These are phyloP conservation scores for Embidobia sp. DNA, from an alignment of 2,888 invertebrate genomes.

Conservation along the genomic window DNA sequence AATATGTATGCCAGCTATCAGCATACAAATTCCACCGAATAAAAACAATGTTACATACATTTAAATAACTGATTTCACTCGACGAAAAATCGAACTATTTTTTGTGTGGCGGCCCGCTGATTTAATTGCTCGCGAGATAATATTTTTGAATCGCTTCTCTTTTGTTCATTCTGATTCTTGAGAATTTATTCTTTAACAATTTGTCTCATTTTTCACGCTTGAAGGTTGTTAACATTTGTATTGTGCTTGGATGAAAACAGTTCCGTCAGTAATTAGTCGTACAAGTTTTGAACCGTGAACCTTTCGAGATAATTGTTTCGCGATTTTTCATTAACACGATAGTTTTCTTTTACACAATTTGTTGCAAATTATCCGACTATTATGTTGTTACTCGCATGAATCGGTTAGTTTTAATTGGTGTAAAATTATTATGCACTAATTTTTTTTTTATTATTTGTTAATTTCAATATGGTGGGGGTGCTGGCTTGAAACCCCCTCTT, in stretches of 20 bases:
- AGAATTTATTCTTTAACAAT: no score
- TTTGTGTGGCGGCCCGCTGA: background rate
- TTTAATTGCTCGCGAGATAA: no score
- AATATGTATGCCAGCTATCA: constrained; percentile 31
- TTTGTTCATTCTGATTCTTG: background rate
- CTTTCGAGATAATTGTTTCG: no score
- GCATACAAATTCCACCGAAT: constrained; percentile 13
- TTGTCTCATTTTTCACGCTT: no score
- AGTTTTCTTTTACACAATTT: background rate
- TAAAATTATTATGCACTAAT: constrained; percentile 32
- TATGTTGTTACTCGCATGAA: constrained; percentile 26
- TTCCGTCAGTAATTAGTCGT: no score
- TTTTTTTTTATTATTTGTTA: no score
- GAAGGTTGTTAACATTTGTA: no score
- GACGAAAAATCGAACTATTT: constrained; percentile 24
- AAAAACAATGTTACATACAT: constrained; percentile 33
- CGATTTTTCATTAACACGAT: background rate
- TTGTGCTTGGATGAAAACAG: no score
- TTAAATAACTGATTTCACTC: constrained; percentile 29
- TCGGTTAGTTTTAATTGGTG: constrained; percentile 26
- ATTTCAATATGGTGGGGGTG: no score
- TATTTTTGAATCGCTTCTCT: background rate
- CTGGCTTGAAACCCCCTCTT: no score
- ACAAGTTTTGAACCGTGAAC: no score
- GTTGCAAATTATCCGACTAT: constrained; percentile 7